Base-by-base conservation (phyloP, 1,140 invertebrate species). In the Ladona fulva region DNA sequence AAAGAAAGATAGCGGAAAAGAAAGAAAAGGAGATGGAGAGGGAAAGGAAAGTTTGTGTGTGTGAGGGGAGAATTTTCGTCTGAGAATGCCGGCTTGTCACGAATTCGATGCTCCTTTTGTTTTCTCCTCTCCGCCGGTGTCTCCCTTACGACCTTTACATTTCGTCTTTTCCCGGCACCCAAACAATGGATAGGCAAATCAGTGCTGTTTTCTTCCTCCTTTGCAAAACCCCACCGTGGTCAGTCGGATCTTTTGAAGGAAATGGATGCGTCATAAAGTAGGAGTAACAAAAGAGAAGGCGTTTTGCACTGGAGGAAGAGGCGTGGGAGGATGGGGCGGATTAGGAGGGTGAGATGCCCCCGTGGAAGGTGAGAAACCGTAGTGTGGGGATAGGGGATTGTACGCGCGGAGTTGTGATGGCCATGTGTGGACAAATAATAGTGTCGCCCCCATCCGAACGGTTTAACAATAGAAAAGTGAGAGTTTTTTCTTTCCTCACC, bases 101-200 rank as follows among this genome's bases (percentile, higher is more conserved):
- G 52, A 6, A 19, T 66, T 66, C 52, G 52, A 19, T 66, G n/a
- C n/a, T 66, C 12, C n/a, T 66, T 66, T 66, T 66, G 14, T 22
- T 22, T 19, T 12, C 44, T 52, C 44, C 44, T 19, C 44, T 52
- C 44, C 44, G 10, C 19, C 44, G 44, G 10, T 52, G 10, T 52
- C 44, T 52, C 44, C 44, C 10, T 19, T 11, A 52, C 44, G 44
- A 52, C 52, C 52, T 66, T 66, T 12, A 66, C 52, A 66, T 66
- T 66, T 66, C 52, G 52, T 66, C 44, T 52, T 52, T 19, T 19
- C 52, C 52, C 52, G 3, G 52, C 52, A 66, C 52, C 52, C 52
- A 66, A 66, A 66, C 52, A 66, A 66, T 66, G 52, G 52, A 66
- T 66, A 66, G 52, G 52, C 52, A 66, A 66, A 66, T 66, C 52